Base-by-base conservation (phyloP, 2,113 vertebrate genomes). In the Datnioides undecimradiatus region DNA sequence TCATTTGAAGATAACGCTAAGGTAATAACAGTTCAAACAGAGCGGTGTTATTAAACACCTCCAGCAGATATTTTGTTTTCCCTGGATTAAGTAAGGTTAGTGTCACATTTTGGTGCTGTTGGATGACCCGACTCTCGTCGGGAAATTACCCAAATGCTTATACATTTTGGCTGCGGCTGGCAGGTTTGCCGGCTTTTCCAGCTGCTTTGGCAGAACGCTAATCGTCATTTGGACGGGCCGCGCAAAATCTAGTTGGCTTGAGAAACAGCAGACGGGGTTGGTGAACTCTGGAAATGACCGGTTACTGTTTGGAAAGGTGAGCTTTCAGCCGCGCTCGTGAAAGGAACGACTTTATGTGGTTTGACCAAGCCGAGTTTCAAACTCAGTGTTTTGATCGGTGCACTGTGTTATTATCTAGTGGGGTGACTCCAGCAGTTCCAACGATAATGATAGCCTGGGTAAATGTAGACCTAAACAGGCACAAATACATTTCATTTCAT, bases 121-220 rank as follows among this genome's bases (percentile, higher is more conserved):
- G 88, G 83, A 75, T 58, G 78, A 87, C 78, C 87, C 43, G 85
- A 79, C 67, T 76, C 43, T 25, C 0, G 70, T 73, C 82, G 87
- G 90, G 76, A 85, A 83, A 60, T 38, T 10, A 52, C 79, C 90
- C 89, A 86, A 75, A 88, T 79, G 82, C 84, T 80, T 64, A 57
- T 59, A 79, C 75, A 58, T 72, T 68, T 57, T 86, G 85, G 89
- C 78, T 66, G 65, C 67, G 52, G 66, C 25, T 36, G 51, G 40
- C 58, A 17, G 80, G 9, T 80, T 55, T n/a, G 82, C 87, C 84
- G 71, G 83, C 72, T 52, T 80, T 79, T 90, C 84, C 89, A 92
- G 89, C 82, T 92, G 89, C 91, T 91, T 62, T 92, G 91, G 91
- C 89, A 92, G 54, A 75, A 16, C 64, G 1, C 76, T 55, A 6